Percentiles rank a stretch among this genome's conserved stretches.
phyloP scores from a whole-genome alignment of 2,888 invertebrate species.

The Sinelater perroti region DNA sequence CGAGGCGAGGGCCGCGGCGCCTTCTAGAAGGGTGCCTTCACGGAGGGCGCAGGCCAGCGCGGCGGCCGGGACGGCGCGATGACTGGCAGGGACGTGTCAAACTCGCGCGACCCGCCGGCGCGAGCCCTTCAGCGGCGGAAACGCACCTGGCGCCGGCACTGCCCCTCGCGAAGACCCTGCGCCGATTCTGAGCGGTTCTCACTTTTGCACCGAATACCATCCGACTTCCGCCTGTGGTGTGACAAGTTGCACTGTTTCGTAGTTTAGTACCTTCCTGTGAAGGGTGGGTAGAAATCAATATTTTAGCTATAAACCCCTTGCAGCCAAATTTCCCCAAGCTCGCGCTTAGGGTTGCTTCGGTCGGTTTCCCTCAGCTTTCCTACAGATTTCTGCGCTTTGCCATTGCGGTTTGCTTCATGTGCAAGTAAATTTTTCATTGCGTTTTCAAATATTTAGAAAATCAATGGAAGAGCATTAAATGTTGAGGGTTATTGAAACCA shows the following conservation, averaged over 20 bases:
- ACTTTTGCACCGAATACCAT: constrained; percentile 25
- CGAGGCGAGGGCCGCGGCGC: too few relatives aligned
- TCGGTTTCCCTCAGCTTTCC: too few relatives aligned
- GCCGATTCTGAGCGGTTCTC: constrained; percentile 13
- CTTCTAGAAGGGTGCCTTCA: too few relatives aligned
- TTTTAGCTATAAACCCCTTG: constrained; percentile 49
- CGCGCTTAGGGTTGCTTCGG: too few relatives aligned
- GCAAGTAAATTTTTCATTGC: too few relatives aligned
- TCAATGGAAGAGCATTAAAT: too few relatives aligned
- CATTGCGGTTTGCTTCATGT: too few relatives aligned
- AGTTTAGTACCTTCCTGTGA: constrained; percentile 35
- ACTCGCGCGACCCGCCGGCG: not conserved
- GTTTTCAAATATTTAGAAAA: too few relatives aligned
- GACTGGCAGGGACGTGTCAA: constrained; percentile 10
- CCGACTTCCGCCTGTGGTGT: constrained; percentile 20
- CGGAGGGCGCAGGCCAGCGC: too few relatives aligned
- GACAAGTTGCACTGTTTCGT: constrained; percentile 34
- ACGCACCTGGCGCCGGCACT: not conserved
- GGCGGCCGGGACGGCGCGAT: too few relatives aligned
- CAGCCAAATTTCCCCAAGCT: constrained; percentile 49
- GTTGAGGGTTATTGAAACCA: too few relatives aligned
- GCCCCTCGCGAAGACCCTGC: constrained; percentile 11
- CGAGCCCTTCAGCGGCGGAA: not conserved
- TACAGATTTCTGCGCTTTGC: too few relatives aligned
- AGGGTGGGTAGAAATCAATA: constrained; percentile 57